Percentiles rank a stretch among this genome's conserved stretches.
Conservation (phyloP, 1,140 invertebrate species). For the Rhagoletis pomonella region DNA sequence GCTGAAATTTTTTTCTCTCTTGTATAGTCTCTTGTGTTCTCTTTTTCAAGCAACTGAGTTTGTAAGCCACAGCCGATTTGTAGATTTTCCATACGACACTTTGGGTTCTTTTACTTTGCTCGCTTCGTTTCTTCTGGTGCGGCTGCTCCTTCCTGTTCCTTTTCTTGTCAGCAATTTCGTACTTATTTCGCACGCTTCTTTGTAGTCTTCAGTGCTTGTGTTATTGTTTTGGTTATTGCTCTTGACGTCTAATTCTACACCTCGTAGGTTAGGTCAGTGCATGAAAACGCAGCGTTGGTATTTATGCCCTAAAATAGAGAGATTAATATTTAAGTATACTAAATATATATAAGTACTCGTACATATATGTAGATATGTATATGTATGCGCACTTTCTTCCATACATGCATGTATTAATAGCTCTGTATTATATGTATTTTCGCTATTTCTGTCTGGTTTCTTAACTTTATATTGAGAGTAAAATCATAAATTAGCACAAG, state of each 20-base stretch:
- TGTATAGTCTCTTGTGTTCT: background rate
- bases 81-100: background rate
- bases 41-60: background rate
- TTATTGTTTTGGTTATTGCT: slow-evolving; percentile 23
- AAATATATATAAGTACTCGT: background rate
- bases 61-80: background rate
- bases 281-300: background rate
- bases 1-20: background rate
- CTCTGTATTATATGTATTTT: too few species aligned
- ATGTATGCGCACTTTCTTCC: too few species aligned
- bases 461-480: too few species aligned
- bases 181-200: background rate
- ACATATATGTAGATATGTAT: background rate
- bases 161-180: slow-evolving; percentile 27
- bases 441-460: too few species aligned
- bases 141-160: background rate
- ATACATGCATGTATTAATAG: too few species aligned
- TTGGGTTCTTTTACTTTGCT: background rate
- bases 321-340: background rate
- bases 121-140: background rate
- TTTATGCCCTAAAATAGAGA: background rate
- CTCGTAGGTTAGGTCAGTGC: slow-evolving; percentile 41
- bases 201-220: background rate
- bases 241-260: slow-evolving; percentile 1
- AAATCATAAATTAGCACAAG: too few species aligned